Evolutionary conservation across 2,888 invertebrate genomes (phyloP).

Genomic region (Drosophila kuntzei): DNA sequence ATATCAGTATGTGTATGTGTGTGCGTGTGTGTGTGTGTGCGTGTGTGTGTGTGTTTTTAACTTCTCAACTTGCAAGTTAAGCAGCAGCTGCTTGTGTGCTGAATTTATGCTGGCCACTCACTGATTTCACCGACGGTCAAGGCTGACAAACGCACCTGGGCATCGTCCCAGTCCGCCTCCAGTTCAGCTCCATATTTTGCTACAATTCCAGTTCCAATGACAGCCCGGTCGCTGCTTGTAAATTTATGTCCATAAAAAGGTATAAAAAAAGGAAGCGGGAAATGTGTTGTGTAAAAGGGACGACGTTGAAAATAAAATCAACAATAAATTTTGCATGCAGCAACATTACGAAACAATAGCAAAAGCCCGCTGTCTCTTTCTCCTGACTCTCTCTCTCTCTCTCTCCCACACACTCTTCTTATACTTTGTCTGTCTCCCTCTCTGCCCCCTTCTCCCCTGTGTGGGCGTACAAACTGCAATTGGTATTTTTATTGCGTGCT

Average conservation of each 20-base stretch:
- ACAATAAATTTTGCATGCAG: conserved; percentile 79
- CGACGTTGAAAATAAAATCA: conserved; percentile 81
- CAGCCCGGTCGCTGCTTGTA: conserved; percentile 67
- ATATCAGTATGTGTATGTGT: conserved; percentile 7
- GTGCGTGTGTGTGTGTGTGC: not conserved
- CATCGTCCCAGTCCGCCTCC: conserved; percentile 15
- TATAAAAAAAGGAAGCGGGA: conserved; percentile 74
- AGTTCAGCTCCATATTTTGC: conserved; percentile 17
- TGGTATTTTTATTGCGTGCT: conserved; percentile 82
- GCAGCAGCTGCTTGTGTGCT: conserved; percentile 33
- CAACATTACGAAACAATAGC: conserved; percentile 80
- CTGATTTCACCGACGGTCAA: conserved; percentile 72
- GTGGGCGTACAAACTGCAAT: conserved; percentile 67
- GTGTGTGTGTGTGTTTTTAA: conserved; percentile 10
- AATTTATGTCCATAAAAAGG: conserved; percentile 80
- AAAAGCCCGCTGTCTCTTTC: conserved; percentile 8
- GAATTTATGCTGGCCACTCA: conserved; percentile 66
- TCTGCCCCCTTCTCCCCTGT: not conserved
- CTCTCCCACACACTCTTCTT: not conserved
- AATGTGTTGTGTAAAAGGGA: conserved; percentile 80
- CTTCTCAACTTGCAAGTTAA: conserved; percentile 38
- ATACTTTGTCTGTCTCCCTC: conserved; percentile 14
- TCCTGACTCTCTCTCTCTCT: not conserved
- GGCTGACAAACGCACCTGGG: conserved; percentile 69
- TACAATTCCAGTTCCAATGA: conserved; percentile 18